Evolutionary conservation across 2,888 invertebrate genomes (phyloP), one percentile per base, ranked within the genome.

Genomic region (Exephanes ischioxanthus): DNA sequence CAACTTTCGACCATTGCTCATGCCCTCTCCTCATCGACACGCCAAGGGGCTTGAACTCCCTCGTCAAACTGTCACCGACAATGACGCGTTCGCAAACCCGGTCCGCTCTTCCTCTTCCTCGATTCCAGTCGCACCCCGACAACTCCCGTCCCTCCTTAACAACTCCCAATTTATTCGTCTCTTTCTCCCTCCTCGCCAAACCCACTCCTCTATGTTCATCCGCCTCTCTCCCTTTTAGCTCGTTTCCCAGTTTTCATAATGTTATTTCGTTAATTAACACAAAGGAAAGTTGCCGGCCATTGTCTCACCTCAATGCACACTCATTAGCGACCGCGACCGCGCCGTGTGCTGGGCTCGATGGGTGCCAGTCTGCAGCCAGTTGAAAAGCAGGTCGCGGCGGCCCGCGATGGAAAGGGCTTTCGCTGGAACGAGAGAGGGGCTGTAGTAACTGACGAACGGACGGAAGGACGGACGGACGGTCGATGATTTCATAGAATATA

Each of bases 191-290:
- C 41, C 11, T 11, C 41, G 3, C 41, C 11, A 2, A 2, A 9
- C 30, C 26, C 30, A 14, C 61, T 61, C 26, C 67, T 16, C 41
- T n/a, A 6, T 66, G 30, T 30, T n/a, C 19, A 14, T 4, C 61
- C 22, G 14, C 14, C 9, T 55, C 19, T 45, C 66, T 53, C 37
- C 53, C 78, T 80, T 80, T 76, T 76, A 78, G 66, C 58, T 70
- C 70, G 84, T 80, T 84, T 55, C 37, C 58, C 78, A 51, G 58
- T 85, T 81, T 78, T 81, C 61, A 87, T 87, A 88, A 89, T 87
- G 88, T 89, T 90, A 88, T 89, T 90, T 89, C 87, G 88, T 90
- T 90, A 89, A 90, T 90, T 89, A 89, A 89, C 86, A 89, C 87
- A 88, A 90, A 89, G 87, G 86, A 89, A 90, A 90, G 87, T 90